Evolutionary conservation across 2,113 vertebrate species (phyloP).

Genomic region (Bufo gargarizans): DNA sequence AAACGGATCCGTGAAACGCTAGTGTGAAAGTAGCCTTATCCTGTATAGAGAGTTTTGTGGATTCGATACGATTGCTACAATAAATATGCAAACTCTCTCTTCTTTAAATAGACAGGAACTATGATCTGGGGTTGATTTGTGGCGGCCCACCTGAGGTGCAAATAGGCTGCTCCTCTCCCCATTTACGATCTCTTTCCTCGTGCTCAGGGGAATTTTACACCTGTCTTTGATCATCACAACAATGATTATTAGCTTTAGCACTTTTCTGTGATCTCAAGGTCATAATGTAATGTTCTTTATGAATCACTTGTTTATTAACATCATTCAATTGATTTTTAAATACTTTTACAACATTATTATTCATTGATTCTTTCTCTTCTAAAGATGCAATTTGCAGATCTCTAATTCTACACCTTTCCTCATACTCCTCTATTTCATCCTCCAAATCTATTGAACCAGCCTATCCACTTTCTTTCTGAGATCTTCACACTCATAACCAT

Average conservation of each 20-base stretch:
- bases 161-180: neutral
- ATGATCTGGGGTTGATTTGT: neutral
- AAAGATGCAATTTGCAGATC: no score
- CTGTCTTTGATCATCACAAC: neutral
- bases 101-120: neutral
- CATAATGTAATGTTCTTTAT: neutral
- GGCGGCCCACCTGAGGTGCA: neutral
- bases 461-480: no score
- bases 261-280: neutral
- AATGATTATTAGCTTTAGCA: neutral
- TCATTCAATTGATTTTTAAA: neutral
- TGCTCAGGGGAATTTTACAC: neutral
- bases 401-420: no score
- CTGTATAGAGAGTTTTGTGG: neutral
- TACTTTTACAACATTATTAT: neutral
- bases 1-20: no score
- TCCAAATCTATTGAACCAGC: no score
- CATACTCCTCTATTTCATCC: no score
- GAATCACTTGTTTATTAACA: neutral
- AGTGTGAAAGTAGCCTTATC: no score
- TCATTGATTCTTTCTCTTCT: no score
- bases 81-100: neutral
- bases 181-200: no score
- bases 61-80: neutral
- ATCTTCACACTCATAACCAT: no score